Base-by-base conservation (phyloP, 2,797 vertebrate genomes). In the Calcarius lapponicus region DNA sequence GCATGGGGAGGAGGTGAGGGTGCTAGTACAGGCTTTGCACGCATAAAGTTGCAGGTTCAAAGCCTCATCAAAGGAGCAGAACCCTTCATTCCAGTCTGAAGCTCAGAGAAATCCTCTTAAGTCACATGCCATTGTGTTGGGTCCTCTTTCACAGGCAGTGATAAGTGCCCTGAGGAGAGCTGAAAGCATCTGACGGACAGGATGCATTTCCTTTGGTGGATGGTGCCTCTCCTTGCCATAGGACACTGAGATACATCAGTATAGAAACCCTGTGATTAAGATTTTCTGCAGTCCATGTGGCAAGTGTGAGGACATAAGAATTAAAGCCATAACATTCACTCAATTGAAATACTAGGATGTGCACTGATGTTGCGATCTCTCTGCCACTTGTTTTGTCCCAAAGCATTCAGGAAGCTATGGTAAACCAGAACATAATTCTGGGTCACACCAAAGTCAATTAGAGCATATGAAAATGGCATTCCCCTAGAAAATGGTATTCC, bases 51-150 rank as follows among this genome's bases (percentile, higher is more conserved):
- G 65, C 28, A 48, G 50, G 87, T 93, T 95, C 80, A 91, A 94
- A 95, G 87, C 34, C 76, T 90, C 80, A 78, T 95, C 79, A 90
- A 83, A 93, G 65, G 57, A 80, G 18, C 61, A 92, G 79, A 91
- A 67, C 61, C 72, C 69, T 90, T 88, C 90, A 47, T 58, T 92
- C 74, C 81, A 71, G 51, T 42, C 36, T 85, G 78, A 87, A 86
- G 62, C 78, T 90, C 83, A 61, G 76, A 93, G 73, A 90, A 95
- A 94, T 94, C 92, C 66, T 94, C 90, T 94, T 93, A 94, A 91
- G 36, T 60, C 67, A 40, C 3, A 58, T 43, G 43, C n/a, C 64
- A 40, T 80, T 87, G 84, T 62, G 51, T 5, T 11, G 36, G 42
- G 67, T 48, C 43, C 43, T 48, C 80, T 94, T 81, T 66, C 67